These are phyloP conservation scores for Nycteola revayana DNA, from an alignment of 2,888 invertebrate genomes.

Conservation along the genomic window DNA sequence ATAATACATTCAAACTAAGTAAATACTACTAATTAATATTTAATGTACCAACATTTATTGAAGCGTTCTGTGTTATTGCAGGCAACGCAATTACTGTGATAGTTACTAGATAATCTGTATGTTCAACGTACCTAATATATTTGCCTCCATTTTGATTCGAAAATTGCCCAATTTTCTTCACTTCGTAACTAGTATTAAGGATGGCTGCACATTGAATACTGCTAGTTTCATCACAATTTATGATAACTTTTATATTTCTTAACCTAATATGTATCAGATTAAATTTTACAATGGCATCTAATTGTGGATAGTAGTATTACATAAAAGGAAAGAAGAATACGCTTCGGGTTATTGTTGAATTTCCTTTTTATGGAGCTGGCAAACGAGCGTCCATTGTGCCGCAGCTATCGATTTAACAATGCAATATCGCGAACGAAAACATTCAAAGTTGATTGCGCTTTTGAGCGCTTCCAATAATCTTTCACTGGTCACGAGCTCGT, in stretches of 20 bases:
- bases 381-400: constrained; percentile 67
- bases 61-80: too few relatives aligned
- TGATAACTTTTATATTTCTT: constrained; percentile 26
- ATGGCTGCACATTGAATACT: too few relatives aligned
- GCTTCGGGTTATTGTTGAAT: constrained; percentile 55
- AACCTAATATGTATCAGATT: constrained; percentile 45
- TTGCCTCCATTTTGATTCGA: too few relatives aligned
- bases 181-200: too few relatives aligned
- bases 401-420: constrained; percentile 59
- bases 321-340: constrained; percentile 42
- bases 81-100: too few relatives aligned
- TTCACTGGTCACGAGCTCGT: constrained; percentile 12
- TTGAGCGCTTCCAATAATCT: constrained; percentile 41
- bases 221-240: constrained; percentile 24
- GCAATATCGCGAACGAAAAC: constrained; percentile 60
- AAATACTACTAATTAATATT: too few relatives aligned
- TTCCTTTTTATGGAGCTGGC: constrained; percentile 62
- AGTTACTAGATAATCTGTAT: too few relatives aligned
- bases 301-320: constrained; percentile 34
- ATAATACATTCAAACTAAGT: too few relatives aligned
- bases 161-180: too few relatives aligned
- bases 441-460: constrained; percentile 57
- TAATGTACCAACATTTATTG: too few relatives aligned
- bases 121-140: too few relatives aligned
- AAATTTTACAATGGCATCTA: constrained; percentile 46